Percentiles rank a stretch among this genome's conserved stretches.
Conservation (phyloP, 2,113 vertebrate genomes). For the Rhegmatorhina hoffmannsi region DNA sequence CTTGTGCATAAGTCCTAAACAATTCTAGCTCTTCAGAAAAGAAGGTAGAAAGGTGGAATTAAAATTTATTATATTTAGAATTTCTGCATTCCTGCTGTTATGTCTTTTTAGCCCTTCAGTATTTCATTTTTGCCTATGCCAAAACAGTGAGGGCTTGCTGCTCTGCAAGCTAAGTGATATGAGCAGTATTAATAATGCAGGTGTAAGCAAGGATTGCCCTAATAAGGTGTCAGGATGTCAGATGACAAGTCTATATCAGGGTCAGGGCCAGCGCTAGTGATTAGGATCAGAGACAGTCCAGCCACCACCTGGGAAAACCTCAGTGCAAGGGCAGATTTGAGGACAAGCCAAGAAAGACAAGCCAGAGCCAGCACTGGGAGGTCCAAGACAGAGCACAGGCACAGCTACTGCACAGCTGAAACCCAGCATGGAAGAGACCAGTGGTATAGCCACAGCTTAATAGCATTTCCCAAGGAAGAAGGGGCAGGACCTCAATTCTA, state of each 20-base stretch:
- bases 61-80: not conserved
- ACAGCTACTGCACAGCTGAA: not conserved
- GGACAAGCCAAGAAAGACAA: not conserved
- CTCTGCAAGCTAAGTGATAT: not conserved
- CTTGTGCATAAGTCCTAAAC: not conserved
- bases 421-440: rapidly evolving
- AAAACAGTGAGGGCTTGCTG: not conserved
- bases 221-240: not conserved
- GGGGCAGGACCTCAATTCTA: not conserved
- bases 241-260: not conserved
- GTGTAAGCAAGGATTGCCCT: not conserved
- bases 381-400: not conserved
- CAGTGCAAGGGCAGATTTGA: not conserved
- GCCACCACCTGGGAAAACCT: rapidly evolving
- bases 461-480: not conserved
- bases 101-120: not conserved
- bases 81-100: not conserved
- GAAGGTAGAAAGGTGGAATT: not conserved
- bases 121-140: not conserved
- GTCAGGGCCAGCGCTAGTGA: not conserved
- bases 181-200: not conserved
- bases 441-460: not conserved
- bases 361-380: not conserved
- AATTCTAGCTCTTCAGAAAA: not conserved
- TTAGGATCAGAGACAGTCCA: not conserved